phyloP scores from a whole-genome alignment of 2,797 vertebrate species.

The Eurystomus glaucurus region DNA sequence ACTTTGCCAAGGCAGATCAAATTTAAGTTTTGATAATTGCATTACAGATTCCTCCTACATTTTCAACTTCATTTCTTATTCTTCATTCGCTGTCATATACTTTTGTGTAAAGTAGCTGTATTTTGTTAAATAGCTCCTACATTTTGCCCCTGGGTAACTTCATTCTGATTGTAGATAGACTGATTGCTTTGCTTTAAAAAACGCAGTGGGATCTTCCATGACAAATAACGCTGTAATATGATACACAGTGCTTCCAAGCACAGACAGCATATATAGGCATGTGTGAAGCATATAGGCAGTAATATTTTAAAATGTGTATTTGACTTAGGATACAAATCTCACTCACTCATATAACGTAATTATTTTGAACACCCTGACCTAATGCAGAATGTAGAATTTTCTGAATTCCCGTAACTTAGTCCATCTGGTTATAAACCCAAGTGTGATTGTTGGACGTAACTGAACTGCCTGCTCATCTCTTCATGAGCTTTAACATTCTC shows the following conservation, averaged over 20 bases:
- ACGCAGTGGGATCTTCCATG: not conserved
- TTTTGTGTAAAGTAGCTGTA: slow-evolving; percentile 23
- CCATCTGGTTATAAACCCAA: not conserved
- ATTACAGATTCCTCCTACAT: slow-evolving; percentile 50
- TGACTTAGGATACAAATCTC: not conserved
- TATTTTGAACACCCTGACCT: not conserved
- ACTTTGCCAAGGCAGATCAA: slow-evolving; percentile 45
- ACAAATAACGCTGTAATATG: not conserved
- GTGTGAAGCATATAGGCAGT: not conserved
- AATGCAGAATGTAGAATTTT: not conserved
- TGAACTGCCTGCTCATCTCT: not conserved
- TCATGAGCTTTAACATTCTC: not conserved
- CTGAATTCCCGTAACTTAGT: not conserved
- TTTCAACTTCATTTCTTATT: slow-evolving; percentile 54
- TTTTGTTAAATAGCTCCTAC: slow-evolving; percentile 47
- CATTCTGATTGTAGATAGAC: slow-evolving; percentile 3
- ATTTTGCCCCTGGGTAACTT: not conserved
- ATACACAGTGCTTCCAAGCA: slow-evolving; percentile 8
- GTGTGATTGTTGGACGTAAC: not conserved
- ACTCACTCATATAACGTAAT: not conserved
- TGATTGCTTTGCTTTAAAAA: slow-evolving; percentile 16
- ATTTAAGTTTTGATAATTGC: slow-evolving; percentile 56
- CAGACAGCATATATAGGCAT: not conserved
- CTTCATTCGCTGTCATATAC: not conserved
- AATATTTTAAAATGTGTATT: not conserved